A percentile compares a stretch with the other conserved stretches of the same genome.
These are phyloP conservation scores for Aotus griseimembra DNA, from an alignment of 2,797 vertebrate species.

Conservation along the genomic window DNA sequence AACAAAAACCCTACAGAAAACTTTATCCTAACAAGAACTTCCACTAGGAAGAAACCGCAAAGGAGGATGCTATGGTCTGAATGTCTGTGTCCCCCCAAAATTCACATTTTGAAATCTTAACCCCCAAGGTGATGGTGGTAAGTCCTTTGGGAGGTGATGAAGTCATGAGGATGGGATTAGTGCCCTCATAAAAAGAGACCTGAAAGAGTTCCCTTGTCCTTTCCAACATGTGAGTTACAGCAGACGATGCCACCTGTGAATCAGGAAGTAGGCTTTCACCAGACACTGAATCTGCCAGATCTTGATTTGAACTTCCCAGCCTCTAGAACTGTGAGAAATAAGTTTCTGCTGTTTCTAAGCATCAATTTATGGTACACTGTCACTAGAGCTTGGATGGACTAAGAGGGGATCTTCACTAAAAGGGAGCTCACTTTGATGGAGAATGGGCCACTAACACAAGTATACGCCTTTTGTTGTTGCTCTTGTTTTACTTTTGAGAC, in stretches of 20 bases:
- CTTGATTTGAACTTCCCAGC: background rate
- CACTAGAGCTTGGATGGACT: background rate
- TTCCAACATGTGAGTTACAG: background rate
- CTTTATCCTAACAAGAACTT: background rate
- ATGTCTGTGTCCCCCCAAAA: background rate
- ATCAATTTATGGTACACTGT: background rate
- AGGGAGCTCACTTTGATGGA: background rate
- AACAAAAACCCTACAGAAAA: background rate
- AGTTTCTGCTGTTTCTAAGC: background rate
- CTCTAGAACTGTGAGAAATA: background rate
- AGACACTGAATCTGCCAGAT: background rate
- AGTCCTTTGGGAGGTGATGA: background rate
- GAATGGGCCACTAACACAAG: background rate
- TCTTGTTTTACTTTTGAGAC: too few relatives aligned
- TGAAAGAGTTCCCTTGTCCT: background rate
- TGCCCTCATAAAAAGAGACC: background rate
- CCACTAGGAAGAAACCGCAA: background rate
- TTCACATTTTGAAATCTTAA: background rate
- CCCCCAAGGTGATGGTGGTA: background rate
- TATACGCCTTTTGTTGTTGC: too few relatives aligned
- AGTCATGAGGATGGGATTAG: background rate
- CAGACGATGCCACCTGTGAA: background rate
- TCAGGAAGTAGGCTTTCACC: background rate
- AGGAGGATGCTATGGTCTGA: background rate
- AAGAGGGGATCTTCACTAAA: background rate